These are phyloP conservation scores for Drosophila vallismaia DNA, from an alignment of 2,888 invertebrate species.

Conservation along the genomic window DNA sequence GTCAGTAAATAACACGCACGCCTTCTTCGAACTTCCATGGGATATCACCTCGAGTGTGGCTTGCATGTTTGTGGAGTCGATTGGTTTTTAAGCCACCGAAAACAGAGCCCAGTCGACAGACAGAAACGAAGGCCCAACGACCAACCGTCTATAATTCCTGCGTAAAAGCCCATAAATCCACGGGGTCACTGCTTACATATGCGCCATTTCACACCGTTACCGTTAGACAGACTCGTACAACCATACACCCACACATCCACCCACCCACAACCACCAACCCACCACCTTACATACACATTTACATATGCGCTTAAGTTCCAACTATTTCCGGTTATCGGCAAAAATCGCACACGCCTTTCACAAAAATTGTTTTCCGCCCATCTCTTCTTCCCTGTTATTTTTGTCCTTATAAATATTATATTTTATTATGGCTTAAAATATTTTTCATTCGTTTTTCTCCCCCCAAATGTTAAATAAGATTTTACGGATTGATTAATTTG, in stretches of 20 bases:
- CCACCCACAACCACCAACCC: conserved; percentile 14
- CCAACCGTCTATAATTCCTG: conserved; percentile 79
- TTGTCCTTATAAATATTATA: conserved; percentile 56
- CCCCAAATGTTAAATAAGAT: conserved; percentile 30
- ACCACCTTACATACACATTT: conserved; percentile 17
- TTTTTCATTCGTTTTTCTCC: not conserved
- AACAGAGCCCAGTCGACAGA: conserved; percentile 46
- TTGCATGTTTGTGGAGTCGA: conserved; percentile 51
- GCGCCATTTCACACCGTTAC: conserved; percentile 77
- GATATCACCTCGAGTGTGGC: conserved; percentile 2
- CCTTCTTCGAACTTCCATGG: conserved; percentile 43
- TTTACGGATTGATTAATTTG: conserved; percentile 42
- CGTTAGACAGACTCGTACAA: conserved; percentile 58
- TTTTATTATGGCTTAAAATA: conserved; percentile 31
- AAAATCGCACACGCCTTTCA: conserved; percentile 67
- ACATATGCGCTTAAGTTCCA: conserved; percentile 29
- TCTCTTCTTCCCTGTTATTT: conserved; percentile 1
- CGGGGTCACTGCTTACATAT: conserved; percentile 70
- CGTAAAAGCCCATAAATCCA: conserved; percentile 75
- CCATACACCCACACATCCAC: conserved; percentile 16
- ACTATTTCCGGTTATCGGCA: conserved; percentile 63
- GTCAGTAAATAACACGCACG: conserved; percentile 74
- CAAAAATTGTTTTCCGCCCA: conserved; percentile 67
- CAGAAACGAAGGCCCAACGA: conserved; percentile 52
- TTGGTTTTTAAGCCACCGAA: conserved; percentile 70